These are phyloP conservation scores for Frankliniella fusca DNA, from an alignment of 2,888 invertebrate species.

Conservation along the genomic window DNA sequence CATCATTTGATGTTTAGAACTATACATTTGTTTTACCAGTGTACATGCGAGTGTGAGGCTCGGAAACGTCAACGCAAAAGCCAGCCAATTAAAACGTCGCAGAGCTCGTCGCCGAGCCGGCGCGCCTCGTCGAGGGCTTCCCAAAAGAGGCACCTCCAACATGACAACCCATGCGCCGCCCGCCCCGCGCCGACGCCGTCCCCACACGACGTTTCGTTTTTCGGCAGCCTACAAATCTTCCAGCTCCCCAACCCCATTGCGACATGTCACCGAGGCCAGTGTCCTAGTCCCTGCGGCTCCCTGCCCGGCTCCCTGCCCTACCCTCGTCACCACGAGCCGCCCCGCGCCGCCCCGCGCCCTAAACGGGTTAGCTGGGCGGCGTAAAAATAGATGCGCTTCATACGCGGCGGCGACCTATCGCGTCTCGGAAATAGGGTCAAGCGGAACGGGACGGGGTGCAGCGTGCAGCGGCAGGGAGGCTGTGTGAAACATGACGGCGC, in stretches of 20 bases:
- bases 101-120: too few species aligned
- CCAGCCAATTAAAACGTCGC: too few species aligned
- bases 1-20: too few species aligned
- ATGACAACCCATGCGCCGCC: too few species aligned
- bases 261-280: neutral
- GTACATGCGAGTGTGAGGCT: too few species aligned
- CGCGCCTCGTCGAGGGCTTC: too few species aligned
- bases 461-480: neutral
- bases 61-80: too few species aligned
- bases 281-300: neutral
- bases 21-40: too few species aligned
- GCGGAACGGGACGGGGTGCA: neutral
- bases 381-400: neutral
- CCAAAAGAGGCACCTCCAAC: too few species aligned
- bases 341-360: neutral
- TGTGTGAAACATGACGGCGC: too few species aligned
- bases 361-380: slow-evolving; percentile 6
- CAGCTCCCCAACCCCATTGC: neutral
- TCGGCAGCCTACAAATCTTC: slow-evolving; percentile 10
- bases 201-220: neutral
- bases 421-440: neutral
- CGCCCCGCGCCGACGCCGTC: too few species aligned
- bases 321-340: neutral
- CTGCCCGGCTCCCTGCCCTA: neutral
- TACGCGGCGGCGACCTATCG: neutral